Evolutionary conservation across 2,797 vertebrate genomes (phyloP).

Genomic region (Nyctibius grandis): DNA sequence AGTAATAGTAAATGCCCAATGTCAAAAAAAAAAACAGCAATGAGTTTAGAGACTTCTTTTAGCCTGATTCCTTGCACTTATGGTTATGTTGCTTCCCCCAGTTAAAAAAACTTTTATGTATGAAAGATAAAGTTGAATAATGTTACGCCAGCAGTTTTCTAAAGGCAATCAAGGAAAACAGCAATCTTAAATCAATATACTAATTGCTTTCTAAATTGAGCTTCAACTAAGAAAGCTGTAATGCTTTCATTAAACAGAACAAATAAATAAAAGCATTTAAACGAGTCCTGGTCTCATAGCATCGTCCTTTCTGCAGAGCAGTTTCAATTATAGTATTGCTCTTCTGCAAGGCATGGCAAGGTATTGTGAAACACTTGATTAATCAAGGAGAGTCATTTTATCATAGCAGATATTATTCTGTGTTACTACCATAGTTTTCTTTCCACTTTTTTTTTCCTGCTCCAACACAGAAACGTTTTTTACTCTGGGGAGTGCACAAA

Average conservation of each 20-base stretch:
- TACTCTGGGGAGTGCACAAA: not conserved
- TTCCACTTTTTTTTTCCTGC: not conserved
- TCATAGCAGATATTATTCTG: not conserved
- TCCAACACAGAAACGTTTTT: not conserved
- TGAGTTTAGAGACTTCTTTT: too few relatives aligned
- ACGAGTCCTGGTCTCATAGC: not conserved
- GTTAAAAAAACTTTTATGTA: too few relatives aligned
- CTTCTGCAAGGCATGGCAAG: not conserved
- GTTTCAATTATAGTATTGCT: not conserved
- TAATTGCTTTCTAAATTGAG: not conserved
- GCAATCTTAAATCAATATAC: not conserved
- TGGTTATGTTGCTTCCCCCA: too few relatives aligned
- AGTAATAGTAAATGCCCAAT: not conserved
- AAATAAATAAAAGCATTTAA: not conserved
- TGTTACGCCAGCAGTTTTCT: too few relatives aligned
- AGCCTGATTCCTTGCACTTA: too few relatives aligned
- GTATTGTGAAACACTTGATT: not conserved
- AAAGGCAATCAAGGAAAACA: too few relatives aligned
- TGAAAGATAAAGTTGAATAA: too few relatives aligned
- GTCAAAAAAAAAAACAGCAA: not conserved
- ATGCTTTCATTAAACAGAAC: not conserved
- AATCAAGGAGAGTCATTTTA: not conserved
- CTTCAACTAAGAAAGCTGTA: not conserved
- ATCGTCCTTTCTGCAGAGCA: not conserved
- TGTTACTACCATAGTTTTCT: not conserved